A percentile compares a stretch with the other conserved stretches of the same genome.
Evolutionary conservation across 2,797 vertebrate species (phyloP).

Genomic region (Hirundo rustica): DNA sequence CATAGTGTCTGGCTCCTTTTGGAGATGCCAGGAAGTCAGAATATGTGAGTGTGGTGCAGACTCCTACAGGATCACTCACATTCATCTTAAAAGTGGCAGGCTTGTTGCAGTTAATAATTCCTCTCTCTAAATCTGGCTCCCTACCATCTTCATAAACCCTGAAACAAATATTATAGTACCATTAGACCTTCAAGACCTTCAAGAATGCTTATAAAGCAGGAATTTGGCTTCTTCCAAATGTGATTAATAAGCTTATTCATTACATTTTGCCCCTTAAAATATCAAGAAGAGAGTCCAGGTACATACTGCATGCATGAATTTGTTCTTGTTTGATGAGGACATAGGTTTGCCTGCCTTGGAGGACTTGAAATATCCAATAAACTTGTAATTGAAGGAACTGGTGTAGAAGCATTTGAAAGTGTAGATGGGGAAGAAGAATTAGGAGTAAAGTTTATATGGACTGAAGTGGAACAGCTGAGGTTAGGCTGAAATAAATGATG

Average conservation of each 20-base stretch:
- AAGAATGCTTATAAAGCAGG: background rate
- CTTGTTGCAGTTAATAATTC: constrained; percentile 30
- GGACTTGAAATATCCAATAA: background rate
- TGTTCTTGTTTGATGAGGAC: background rate
- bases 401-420: background rate
- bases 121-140: constrained; percentile 21
- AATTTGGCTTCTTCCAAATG: constrained; percentile 10
- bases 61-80: background rate
- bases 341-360: background rate
- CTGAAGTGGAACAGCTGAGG: background rate
- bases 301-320: background rate
- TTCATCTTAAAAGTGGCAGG: background rate
- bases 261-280: background rate
- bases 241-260: constrained; percentile 10
- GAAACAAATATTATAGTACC: constrained; percentile 12
- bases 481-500: background rate
- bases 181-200: constrained; percentile 19
- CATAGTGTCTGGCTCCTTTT: background rate
- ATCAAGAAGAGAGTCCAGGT: background rate
- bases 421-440: background rate
- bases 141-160: constrained; percentile 21
- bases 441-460: background rate
- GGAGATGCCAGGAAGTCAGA: background rate
- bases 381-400: background rate
- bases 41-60: background rate